Percentiles rank a stretch among this genome's conserved stretches.
These are phyloP conservation scores for Tragulus kanchil DNA, from an alignment of 2,113 vertebrate genomes.

Conservation along the genomic window DNA sequence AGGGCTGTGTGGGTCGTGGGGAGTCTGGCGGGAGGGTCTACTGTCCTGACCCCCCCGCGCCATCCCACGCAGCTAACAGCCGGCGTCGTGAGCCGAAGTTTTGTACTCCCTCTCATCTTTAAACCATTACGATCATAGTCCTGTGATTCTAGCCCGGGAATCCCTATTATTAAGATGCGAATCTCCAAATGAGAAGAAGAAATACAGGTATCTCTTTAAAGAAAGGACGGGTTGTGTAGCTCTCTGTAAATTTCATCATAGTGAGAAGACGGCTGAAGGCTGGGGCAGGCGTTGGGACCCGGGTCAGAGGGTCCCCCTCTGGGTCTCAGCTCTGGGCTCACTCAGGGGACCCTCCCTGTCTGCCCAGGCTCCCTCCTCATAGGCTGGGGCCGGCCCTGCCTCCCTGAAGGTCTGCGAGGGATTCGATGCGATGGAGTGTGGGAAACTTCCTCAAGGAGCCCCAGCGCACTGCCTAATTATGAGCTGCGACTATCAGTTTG, in stretches of 20 bases:
- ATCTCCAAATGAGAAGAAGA: conserved; percentile 18
- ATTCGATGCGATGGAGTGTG: conserved; percentile 45
- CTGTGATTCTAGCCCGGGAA: conserved; percentile 47
- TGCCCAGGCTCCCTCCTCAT: conserved; percentile 5
- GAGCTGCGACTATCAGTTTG: conserved; percentile 56
- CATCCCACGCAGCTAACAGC: background rate
- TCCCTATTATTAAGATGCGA: conserved; percentile 63
- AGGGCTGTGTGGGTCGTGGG: too few species aligned
- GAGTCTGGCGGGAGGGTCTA: background rate
- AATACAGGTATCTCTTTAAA: background rate
- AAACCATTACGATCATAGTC: background rate
- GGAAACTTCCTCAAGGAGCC: conserved; percentile 22
- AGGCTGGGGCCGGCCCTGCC: background rate
- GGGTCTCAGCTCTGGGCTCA: background rate
- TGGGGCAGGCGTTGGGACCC: background rate
- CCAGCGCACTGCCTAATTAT: conserved; percentile 49
- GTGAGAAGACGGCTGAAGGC: background rate
- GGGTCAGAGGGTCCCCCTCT: fast-evolving
- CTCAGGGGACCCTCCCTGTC: background rate
- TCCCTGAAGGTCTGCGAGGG: background rate
- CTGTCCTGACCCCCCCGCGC: background rate
- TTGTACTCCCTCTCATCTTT: conserved; percentile 51
- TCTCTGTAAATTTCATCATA: background rate
- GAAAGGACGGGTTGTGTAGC: background rate
- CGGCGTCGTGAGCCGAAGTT: conserved; percentile 46